Base-by-base conservation (phyloP, 2,113 vertebrate species). In the Phalacrocorax pelagicus region DNA sequence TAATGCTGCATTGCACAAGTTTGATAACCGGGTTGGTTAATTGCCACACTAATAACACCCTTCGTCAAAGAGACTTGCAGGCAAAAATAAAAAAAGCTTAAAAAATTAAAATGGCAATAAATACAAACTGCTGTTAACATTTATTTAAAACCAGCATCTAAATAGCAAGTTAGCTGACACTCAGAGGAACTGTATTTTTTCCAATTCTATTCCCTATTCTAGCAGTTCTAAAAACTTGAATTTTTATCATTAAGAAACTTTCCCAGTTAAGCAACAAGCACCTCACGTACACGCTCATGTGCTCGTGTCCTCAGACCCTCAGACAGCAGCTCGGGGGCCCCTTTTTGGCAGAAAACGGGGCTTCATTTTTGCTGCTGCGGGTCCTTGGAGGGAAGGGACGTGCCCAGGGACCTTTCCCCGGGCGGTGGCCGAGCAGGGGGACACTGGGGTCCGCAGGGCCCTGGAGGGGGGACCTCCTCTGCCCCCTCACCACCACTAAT, bases 1-100 rank as follows among this genome's bases (percentile, higher is more conserved):
- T 95, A 90, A 94, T 95, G 95, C 96, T 92, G 88, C 77, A 46
- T 62, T 52, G 93, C 97, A 93, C 66, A 19, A 51, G 47, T 94
- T 92, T 89, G 88, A 94, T 98, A 94, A 92, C 97, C 70, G 94
- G 96, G 81, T 77, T 92, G 95, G 92, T 95, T 98, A 98, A 97
- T 96, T 97, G 96, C 90, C 2, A 8, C 59, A 20, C 95, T 98
- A 94, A 98, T 95, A 96, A 58, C 96, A 92, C 92, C 91, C 94
- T 61, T 69, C 83, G 24, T n/a, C 63, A 65, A 91, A 97, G 92
- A 94, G 67, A 92, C 61, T 94, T 49, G 81, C 42, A 87, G 90
- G 94, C 32, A 49, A 92, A 96, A 96, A 65, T 11, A 23, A 95
- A 93, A 74, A 94, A 86, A 52, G 27, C 80, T 51, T 44, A 57